A percentile compares a stretch with the other conserved stretches of the same genome.
Evolutionary conservation across 2,888 invertebrate genomes (phyloP).

Genomic region (Rhamphomyia laevipes): DNA sequence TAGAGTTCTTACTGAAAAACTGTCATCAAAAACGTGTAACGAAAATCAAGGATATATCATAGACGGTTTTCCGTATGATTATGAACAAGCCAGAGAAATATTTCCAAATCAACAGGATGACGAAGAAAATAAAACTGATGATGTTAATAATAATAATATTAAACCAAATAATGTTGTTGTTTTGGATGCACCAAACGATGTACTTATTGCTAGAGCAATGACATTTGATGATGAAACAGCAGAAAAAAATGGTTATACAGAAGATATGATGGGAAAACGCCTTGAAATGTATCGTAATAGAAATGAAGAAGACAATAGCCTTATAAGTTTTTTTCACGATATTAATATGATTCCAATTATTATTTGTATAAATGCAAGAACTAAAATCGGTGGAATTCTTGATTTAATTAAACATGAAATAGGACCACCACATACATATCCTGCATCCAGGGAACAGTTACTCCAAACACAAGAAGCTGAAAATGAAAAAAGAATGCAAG

Average conservation of each 20-base stretch:
- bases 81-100: conserved; percentile 12
- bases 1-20: conserved; percentile 5
- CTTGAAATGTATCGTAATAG: conserved; percentile 14
- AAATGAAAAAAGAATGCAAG: neutral
- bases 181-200: conserved; percentile 13
- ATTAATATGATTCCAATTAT: conserved; percentile 15
- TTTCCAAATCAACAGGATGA: conserved; percentile 3
- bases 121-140: neutral
- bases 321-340: conserved; percentile 15
- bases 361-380: conserved; percentile 7
- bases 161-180: conserved; percentile 14
- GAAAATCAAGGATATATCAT: conserved; percentile 19
- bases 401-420: conserved; percentile 12
- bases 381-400: conserved; percentile 9
- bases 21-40: conserved; percentile 12
- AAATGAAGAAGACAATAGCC: conserved; percentile 14
- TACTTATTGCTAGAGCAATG: conserved; percentile 15
- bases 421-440: conserved; percentile 16
- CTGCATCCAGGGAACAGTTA: conserved; percentile 10
- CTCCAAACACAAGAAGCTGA: neutral
- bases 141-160: neutral
- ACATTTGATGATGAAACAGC: conserved; percentile 3
- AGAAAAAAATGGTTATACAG: conserved; percentile 10
- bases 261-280: conserved; percentile 13
- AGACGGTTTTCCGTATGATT: conserved; percentile 17